Evolutionary conservation across 2,113 vertebrate species (phyloP).

Genomic region (Pachypanchax playfairii): DNA sequence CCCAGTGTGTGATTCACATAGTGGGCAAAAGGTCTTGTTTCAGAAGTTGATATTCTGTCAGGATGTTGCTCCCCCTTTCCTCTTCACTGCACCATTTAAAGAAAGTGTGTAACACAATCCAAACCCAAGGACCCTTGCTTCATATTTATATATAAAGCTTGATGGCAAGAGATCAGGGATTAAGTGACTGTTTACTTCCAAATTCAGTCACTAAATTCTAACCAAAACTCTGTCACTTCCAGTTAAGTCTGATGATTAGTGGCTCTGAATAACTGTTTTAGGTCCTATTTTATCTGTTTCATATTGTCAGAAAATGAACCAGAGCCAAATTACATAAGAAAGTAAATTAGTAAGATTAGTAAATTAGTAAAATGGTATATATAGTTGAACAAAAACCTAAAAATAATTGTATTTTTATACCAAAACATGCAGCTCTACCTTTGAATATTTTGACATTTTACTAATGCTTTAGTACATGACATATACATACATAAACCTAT

Average conservation of each 20-base stretch:
- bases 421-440: too few relatives aligned
- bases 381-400: too few relatives aligned
- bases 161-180: slow-evolving; percentile 47
- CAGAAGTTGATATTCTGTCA: slow-evolving; percentile 70
- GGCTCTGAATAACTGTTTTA: slow-evolving; percentile 12
- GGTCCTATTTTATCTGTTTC: slow-evolving; percentile 27
- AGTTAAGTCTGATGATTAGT: slow-evolving; percentile 41
- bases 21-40: slow-evolving; percentile 60
- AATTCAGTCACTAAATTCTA: slow-evolving; percentile 29
- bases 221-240: slow-evolving; percentile 30
- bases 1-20: slow-evolving; percentile 60
- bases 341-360: too few relatives aligned
- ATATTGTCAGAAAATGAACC: slow-evolving; percentile 11
- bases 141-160: slow-evolving; percentile 64
- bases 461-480: too few relatives aligned
- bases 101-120: slow-evolving; percentile 61
- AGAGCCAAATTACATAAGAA: too few relatives aligned
- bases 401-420: too few relatives aligned
- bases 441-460: too few relatives aligned
- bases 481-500: too few relatives aligned
- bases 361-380: too few relatives aligned
- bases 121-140: slow-evolving; percentile 55
- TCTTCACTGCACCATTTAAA: slow-evolving; percentile 57
- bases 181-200: slow-evolving; percentile 52
- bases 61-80: slow-evolving; percentile 61